These are phyloP conservation scores for Cyprinodon tularosa DNA, from an alignment of 2,113 vertebrate genomes.

Conservation along the genomic window DNA sequence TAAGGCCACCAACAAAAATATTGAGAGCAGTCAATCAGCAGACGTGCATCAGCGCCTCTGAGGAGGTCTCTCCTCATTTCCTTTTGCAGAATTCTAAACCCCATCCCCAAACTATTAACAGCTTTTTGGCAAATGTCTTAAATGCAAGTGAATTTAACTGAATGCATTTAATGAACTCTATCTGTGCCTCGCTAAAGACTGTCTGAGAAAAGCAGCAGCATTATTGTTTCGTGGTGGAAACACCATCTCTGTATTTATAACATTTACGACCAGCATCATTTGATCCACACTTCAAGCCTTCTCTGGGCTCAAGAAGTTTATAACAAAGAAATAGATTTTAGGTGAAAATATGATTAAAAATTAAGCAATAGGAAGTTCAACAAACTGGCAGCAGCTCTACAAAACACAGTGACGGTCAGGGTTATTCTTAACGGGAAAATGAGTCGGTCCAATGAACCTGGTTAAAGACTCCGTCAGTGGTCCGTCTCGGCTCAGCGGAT, in stretches of 20 bases:
- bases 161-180: background rate
- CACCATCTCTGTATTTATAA: background rate
- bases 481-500: too few relatives aligned
- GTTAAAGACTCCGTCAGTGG: too few relatives aligned
- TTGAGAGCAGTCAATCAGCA: constrained; percentile 37
- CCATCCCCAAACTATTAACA: background rate
- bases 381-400: constrained; percentile 9
- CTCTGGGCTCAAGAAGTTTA: background rate
- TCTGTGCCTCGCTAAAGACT: background rate
- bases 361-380: background rate
- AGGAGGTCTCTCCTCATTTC: constrained; percentile 21
- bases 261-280: background rate
- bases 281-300: background rate
- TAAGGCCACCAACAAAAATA: constrained; percentile 42
- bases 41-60: constrained; percentile 1
- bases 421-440: background rate
- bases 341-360: background rate
- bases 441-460: background rate
- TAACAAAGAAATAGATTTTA: background rate
- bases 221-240: background rate
- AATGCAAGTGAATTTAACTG: constrained; percentile 2
- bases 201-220: background rate
- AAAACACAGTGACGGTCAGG: background rate
- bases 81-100: background rate
- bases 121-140: background rate